phyloP scores from a whole-genome alignment of 2,888 invertebrate species.

The Helobdella robusta region DNA sequence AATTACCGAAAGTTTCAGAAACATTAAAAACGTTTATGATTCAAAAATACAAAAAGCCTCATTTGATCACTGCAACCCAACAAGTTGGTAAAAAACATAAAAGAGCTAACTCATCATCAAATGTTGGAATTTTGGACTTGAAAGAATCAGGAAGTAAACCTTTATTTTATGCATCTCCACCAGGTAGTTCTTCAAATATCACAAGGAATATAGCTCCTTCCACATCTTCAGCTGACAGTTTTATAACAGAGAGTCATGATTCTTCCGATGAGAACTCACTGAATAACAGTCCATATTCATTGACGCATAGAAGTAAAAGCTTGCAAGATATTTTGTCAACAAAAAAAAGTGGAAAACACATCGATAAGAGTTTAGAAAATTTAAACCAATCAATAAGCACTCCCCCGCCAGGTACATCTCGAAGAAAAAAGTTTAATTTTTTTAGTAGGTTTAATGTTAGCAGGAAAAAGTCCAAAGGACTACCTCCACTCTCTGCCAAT shows the following conservation, averaged over 20 bases:
- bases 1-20: constrained; percentile 29
- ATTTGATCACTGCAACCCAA: constrained; percentile 28
- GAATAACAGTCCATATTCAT: constrained; percentile 1
- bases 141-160: neutral
- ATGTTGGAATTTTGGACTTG: neutral
- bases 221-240: constrained; percentile 5
- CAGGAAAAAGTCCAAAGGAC: constrained; percentile 3
- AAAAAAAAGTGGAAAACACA: neutral
- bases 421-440: constrained; percentile 6
- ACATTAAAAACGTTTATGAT: constrained; percentile 27
- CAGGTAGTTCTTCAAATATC: neutral
- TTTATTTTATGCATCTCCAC: neutral
- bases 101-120: neutral
- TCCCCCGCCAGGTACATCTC: constrained; percentile 4
- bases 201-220: constrained; percentile 1
- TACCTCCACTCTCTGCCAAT: too few species aligned
- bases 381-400: neutral
- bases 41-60: constrained; percentile 30
- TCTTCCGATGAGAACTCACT: constrained; percentile 9
- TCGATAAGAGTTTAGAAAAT: constrained; percentile 22
- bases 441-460: neutral
- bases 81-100: constrained; percentile 9
- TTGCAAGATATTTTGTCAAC: constrained; percentile 25
- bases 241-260: constrained; percentile 4
- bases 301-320: constrained; percentile 27